Evolutionary conservation across 2,797 vertebrate species (phyloP), one percentile per base, ranked within the genome.

Genomic region (Gouania willdenowi): DNA sequence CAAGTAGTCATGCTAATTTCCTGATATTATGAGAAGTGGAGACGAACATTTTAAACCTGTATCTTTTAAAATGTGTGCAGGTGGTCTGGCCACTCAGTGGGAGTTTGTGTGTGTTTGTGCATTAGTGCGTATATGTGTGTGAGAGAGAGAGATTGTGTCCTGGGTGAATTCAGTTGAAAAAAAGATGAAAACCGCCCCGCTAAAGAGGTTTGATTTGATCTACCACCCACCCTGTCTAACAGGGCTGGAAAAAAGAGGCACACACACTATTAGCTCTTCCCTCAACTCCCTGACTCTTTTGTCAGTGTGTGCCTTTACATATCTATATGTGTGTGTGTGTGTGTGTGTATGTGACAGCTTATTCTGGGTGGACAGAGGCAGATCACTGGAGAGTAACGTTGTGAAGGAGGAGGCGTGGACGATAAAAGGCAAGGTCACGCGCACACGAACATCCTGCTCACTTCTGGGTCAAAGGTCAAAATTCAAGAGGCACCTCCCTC

Each of bases 201-300:
- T 66, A 71, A 80, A 79, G 73, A 71, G 43, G 60, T 75, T 71
- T 81, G 77, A 82, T 84, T 82, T 82, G 75, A 82, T 75, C 48
- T 62, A 67, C 75, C 69, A 71, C 68, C 68, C 68, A 78, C 60
- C 43, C 70, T 6, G 68, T 61, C 49, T 23, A 65, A 69, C 44
- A 34, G 63, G 70, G 57, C 36, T 72, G 50, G 71, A 71, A 59
- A 53, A 17, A 38, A 66, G 58, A 53, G 17, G 40, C 8, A 50
- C 8, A 48, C 28, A 11, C 45, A 41, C 26, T 39, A 56, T 49
- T 32, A 45, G 39, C 51, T 56, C 29, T 37, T 41, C 58, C 51
- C 59, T 47, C 59, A 71, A 64, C 45, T 51, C 29, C 37, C 72
- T 71, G 46, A 60, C 32, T 48, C 57, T 59, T 71, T 71, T 63